These are phyloP conservation scores for Ascidia mentula DNA, from an alignment of 23 tunicate genomes.

Conservation along the genomic window DNA sequence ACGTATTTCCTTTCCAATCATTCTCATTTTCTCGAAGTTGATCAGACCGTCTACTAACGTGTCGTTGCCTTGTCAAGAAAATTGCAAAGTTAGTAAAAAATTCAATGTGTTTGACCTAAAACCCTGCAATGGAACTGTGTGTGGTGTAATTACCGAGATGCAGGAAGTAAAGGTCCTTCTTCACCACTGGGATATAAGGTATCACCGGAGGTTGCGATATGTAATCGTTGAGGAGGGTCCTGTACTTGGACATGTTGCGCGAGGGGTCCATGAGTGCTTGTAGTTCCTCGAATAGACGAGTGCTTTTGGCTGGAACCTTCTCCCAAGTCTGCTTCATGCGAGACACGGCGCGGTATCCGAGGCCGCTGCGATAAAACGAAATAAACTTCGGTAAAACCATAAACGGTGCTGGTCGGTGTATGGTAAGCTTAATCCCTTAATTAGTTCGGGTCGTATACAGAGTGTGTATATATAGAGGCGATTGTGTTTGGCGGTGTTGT, in stretches of 20 bases:
- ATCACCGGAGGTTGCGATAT: conserved; percentile 91
- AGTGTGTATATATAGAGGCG: too few relatives aligned
- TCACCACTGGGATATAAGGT: conserved; percentile 95
- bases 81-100: too few relatives aligned
- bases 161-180: conserved; percentile 91
- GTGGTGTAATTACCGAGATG: conserved; percentile 92
- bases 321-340: conserved; percentile 94
- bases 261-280: conserved; percentile 99
- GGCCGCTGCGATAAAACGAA: conserved; percentile 75
- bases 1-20: conserved; percentile 96
- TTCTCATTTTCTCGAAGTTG: conserved; percentile 97
- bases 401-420: too few relatives aligned
- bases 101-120: too few relatives aligned
- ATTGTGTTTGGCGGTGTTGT: too few relatives aligned
- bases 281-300: conserved; percentile 77
- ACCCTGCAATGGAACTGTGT: too few relatives aligned
- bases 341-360: conserved; percentile 94
- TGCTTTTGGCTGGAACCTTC: conserved; percentile 69
- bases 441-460: too few relatives aligned
- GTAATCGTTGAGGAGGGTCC: conserved; percentile 74
- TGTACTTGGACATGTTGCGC: conserved; percentile 92
- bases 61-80: conserved; percentile 99
- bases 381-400: too few relatives aligned
- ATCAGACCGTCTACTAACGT: conserved; percentile 88
- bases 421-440: too few relatives aligned